Evolutionary conservation across 2,113 vertebrate species (phyloP).

Genomic region (Larimichthys crocea): DNA sequence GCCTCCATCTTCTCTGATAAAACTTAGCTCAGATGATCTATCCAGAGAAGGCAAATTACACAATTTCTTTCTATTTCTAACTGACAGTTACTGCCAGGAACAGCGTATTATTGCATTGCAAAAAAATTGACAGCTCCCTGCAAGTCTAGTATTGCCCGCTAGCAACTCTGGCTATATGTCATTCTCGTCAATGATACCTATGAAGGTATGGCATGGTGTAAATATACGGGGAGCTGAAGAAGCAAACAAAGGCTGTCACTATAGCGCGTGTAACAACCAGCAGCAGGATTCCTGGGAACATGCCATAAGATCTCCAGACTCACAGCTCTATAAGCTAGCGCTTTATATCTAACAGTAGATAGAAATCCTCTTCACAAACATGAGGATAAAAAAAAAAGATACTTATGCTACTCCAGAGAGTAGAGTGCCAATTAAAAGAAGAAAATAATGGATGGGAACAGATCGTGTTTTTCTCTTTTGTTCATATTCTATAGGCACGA

Average conservation of each 20-base stretch:
- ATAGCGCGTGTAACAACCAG: background rate
- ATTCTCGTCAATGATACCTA: background rate
- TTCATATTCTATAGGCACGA: constrained; percentile 9
- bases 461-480: constrained; percentile 24
- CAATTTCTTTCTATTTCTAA: background rate
- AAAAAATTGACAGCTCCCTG: background rate
- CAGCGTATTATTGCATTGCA: background rate
- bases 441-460: constrained; percentile 14
- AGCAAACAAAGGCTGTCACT: constrained; percentile 22
- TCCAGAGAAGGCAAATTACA: background rate
- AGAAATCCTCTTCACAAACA: background rate
- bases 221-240: constrained; percentile 2
- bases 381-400: background rate
- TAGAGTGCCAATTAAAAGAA: background rate
- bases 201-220: background rate
- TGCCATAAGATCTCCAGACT: constrained; percentile 9
- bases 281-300: constrained; percentile 13
- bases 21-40: background rate
- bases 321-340: background rate
- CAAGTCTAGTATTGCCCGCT: background rate
- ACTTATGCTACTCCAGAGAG: background rate
- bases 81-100: background rate
- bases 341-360: constrained; percentile 13
- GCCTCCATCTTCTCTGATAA: background rate
- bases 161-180: background rate